A percentile compares a stretch with the other conserved stretches of the same genome.
Evolutionary conservation across 1,140 invertebrate species (phyloP).

Genomic region (Drosophila truncata): DNA sequence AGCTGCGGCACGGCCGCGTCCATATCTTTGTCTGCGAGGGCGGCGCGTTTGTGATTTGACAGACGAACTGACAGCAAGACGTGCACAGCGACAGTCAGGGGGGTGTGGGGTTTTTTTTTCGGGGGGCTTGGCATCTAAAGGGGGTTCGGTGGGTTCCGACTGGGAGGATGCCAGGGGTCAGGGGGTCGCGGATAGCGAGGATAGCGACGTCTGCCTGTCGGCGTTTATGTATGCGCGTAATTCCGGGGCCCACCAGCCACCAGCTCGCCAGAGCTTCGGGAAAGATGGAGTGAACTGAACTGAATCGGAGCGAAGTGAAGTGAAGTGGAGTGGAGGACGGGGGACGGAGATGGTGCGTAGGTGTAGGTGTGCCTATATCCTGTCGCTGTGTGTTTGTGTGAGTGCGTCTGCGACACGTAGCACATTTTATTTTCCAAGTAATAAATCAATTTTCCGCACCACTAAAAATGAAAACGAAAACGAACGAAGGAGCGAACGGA

Average conservation of each 20-base stretch:
- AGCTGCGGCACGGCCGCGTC: slow-evolving; percentile 35
- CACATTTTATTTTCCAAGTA: slow-evolving; percentile 85
- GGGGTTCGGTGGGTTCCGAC: neutral
- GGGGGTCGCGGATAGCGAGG: slow-evolving; percentile 23
- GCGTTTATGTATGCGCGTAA: slow-evolving; percentile 80
- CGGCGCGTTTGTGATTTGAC: slow-evolving; percentile 80
- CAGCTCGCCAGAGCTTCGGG: slow-evolving; percentile 32
- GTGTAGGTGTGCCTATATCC: slow-evolving; percentile 51
- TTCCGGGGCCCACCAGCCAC: slow-evolving; percentile 28
- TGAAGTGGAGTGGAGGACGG: slow-evolving; percentile 12
- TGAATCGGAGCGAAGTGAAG: slow-evolving; percentile 41
- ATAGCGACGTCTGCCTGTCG: slow-evolving; percentile 67
- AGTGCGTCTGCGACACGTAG: slow-evolving; percentile 78
- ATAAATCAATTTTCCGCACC: slow-evolving; percentile 85
- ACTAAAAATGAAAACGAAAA: slow-evolving; percentile 84
- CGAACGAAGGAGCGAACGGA: slow-evolving; percentile 31
- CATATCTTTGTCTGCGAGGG: slow-evolving; percentile 58
- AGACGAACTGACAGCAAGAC: slow-evolving; percentile 81
- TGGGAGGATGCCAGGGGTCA: slow-evolving; percentile 15
- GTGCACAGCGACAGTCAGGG: slow-evolving; percentile 45
- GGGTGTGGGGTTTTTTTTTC: neutral
- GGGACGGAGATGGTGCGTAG: slow-evolving; percentile 29
- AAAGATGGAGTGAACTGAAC: slow-evolving; percentile 54
- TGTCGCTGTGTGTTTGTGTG: slow-evolving; percentile 23
- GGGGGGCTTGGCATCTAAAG: neutral